phyloP scores from a whole-genome alignment of 2,797 vertebrate genomes.

The Sebastes umbrosus region DNA sequence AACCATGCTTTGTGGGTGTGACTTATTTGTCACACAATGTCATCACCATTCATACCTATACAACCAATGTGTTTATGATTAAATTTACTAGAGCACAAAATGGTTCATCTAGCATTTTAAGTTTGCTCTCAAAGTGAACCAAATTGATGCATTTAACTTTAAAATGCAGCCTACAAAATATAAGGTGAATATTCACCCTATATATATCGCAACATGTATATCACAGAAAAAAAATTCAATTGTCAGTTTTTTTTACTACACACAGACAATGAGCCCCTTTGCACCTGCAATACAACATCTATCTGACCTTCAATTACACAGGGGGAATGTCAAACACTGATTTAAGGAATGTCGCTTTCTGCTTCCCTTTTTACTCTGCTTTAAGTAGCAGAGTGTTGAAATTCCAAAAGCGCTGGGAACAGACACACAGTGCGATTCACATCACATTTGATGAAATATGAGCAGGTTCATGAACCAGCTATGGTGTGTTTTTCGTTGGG shows the following conservation, averaged over 20 bases:
- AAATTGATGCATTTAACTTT: too few species aligned
- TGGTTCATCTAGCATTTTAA: too few species aligned
- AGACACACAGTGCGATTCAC: slow-evolving; percentile 71
- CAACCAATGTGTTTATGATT: not conserved
- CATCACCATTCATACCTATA: too few species aligned
- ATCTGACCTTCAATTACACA: slow-evolving; percentile 50
- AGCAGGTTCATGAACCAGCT: slow-evolving; percentile 71
- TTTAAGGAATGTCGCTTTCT: slow-evolving; percentile 46
- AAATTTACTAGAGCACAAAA: too few species aligned
- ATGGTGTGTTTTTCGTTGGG: slow-evolving; percentile 68
- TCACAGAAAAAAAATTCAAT: not conserved
- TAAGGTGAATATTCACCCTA: too few species aligned
- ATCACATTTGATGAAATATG: slow-evolving; percentile 75
- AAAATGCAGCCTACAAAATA: too few species aligned
- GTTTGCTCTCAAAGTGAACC: too few species aligned
- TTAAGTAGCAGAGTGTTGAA: slow-evolving; percentile 53
- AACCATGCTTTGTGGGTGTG: too few species aligned
- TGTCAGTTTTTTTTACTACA: not conserved
- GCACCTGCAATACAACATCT: slow-evolving; percentile 34
- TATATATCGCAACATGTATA: not conserved
- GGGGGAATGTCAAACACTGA: slow-evolving; percentile 55
- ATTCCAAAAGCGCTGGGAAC: slow-evolving; percentile 80
- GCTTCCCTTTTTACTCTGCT: slow-evolving; percentile 24
- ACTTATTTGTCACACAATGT: too few species aligned
- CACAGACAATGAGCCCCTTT: not conserved